Evolutionary conservation across 2,113 vertebrate genomes (phyloP).

Genomic region (Parus major): DNA sequence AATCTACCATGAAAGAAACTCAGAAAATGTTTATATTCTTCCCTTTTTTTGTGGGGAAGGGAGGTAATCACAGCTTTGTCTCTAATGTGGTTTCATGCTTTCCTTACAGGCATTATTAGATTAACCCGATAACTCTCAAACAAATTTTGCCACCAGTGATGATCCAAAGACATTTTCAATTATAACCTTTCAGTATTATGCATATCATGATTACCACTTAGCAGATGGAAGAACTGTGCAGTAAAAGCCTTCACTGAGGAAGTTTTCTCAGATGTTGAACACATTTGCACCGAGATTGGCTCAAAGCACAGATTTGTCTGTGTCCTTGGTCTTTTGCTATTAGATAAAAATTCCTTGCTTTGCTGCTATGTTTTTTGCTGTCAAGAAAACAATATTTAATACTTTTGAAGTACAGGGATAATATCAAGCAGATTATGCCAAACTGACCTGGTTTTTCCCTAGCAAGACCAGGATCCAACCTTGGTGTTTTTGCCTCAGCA

Average conservation of each 20-base stretch:
- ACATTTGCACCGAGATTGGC: background rate
- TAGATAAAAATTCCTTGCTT: background rate
- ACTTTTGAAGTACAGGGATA: background rate
- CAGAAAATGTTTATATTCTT: conserved; percentile 6
- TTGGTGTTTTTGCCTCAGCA: background rate
- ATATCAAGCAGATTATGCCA: background rate
- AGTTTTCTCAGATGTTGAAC: background rate
- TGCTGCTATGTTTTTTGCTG: background rate
- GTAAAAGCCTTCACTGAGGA: background rate
- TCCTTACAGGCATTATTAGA: conserved; percentile 24
- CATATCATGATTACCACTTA: background rate
- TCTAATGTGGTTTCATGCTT: conserved; percentile 32
- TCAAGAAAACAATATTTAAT: background rate
- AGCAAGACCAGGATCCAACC: background rate
- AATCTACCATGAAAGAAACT: conserved; percentile 29
- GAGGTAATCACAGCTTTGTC: conserved; percentile 13
- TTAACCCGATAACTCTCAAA: conserved; percentile 9
- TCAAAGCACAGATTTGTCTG: background rate
- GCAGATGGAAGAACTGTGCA: background rate
- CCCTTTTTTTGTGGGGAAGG: background rate
- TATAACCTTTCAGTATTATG: background rate
- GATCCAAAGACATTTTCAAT: conserved; percentile 32
- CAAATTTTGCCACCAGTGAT: conserved; percentile 27
- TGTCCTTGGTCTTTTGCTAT: background rate
- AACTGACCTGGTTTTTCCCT: background rate